These are phyloP conservation scores for Pterostichus niger DNA, from an alignment of 2,888 invertebrate species.

Conservation along the genomic window DNA sequence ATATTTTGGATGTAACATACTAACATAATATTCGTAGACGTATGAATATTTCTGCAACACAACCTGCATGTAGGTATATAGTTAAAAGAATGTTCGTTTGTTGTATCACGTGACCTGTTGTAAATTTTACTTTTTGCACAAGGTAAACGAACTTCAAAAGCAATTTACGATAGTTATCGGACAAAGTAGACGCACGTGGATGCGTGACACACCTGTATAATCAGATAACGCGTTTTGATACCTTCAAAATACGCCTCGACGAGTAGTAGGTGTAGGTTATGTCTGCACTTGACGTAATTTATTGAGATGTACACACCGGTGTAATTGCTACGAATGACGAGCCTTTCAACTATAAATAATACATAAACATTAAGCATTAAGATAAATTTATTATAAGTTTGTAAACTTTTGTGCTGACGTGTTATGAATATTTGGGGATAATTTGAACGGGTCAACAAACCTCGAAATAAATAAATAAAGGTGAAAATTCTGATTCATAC, in stretches of 20 bases:
- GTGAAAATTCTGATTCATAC: not conserved
- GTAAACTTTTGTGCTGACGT: slow-evolving; percentile 26
- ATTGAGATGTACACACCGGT: not conserved
- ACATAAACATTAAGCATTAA: not conserved
- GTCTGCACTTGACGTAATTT: slow-evolving; percentile 16
- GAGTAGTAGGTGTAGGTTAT: slow-evolving; percentile 51
- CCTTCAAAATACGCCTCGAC: slow-evolving; percentile 43
- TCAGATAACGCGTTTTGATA: slow-evolving; percentile 65
- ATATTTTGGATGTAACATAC: not conserved
- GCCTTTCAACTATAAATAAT: not conserved
- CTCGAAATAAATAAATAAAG: slow-evolving; percentile 37
- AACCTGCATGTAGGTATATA: slow-evolving; percentile 47
- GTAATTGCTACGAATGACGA: slow-evolving; percentile 1
- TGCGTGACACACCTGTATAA: slow-evolving; percentile 65
- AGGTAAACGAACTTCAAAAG: slow-evolving; percentile 67
- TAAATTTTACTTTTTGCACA: slow-evolving; percentile 66
- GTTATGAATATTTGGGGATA: slow-evolving; percentile 37
- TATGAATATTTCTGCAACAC: slow-evolving; percentile 48
- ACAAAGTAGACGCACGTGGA: slow-evolving; percentile 65
- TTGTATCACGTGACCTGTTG: slow-evolving; percentile 61
- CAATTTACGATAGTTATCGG: slow-evolving; percentile 67
- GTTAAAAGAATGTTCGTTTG: slow-evolving; percentile 60
- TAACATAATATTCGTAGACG: not conserved
- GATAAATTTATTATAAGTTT: slow-evolving; percentile 35
- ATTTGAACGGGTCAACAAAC: slow-evolving; percentile 35